Conservation (phyloP, 2,797 vertebrate genomes). For the Enteromius fasciolatus region DNA sequence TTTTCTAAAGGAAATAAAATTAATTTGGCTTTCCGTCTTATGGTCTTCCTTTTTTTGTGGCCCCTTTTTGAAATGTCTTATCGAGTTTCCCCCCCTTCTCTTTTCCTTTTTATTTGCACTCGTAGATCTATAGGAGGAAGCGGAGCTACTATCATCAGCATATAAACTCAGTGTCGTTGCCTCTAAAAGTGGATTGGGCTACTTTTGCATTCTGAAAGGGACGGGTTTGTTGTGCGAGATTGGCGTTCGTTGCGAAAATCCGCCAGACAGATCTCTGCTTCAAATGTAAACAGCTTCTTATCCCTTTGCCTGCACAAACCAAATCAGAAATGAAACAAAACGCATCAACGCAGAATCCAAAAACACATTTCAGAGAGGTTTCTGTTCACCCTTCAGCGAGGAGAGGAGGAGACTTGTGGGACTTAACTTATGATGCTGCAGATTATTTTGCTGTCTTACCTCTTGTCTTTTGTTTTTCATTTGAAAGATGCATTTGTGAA, state of each 20-base stretch:
- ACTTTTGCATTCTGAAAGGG: constrained; percentile 80
- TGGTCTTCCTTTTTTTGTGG: constrained; percentile 48
- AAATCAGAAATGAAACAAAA: constrained; percentile 61
- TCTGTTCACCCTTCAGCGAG: constrained; percentile 53
- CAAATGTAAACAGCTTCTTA: constrained; percentile 59
- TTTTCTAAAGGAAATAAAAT: constrained; percentile 89
- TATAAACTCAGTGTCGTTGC: constrained; percentile 77
- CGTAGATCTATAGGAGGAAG: constrained; percentile 62
- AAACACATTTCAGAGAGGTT: constrained; percentile 48
- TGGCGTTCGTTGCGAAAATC: constrained; percentile 74
- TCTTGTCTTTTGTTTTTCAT: constrained; percentile 64
- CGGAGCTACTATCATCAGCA: constrained; percentile 75
- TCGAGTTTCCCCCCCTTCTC: background rate
- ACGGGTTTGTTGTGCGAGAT: constrained; percentile 68
- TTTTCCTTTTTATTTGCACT: constrained; percentile 45
- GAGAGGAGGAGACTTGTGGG: constrained; percentile 49
- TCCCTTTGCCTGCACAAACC: constrained; percentile 47
- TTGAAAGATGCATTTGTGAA: constrained; percentile 61
- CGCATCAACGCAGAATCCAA: constrained; percentile 56
- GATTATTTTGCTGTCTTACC: constrained; percentile 61
- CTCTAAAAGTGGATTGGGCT: constrained; percentile 70
- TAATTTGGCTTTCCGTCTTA: constrained; percentile 71
- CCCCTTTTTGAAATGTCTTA: constrained; percentile 60
- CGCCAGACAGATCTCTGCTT: constrained; percentile 64
- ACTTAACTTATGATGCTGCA: constrained; percentile 54